Base-by-base conservation (phyloP, 2,113 vertebrate genomes). In the Kobus ellipsiprymnus region DNA sequence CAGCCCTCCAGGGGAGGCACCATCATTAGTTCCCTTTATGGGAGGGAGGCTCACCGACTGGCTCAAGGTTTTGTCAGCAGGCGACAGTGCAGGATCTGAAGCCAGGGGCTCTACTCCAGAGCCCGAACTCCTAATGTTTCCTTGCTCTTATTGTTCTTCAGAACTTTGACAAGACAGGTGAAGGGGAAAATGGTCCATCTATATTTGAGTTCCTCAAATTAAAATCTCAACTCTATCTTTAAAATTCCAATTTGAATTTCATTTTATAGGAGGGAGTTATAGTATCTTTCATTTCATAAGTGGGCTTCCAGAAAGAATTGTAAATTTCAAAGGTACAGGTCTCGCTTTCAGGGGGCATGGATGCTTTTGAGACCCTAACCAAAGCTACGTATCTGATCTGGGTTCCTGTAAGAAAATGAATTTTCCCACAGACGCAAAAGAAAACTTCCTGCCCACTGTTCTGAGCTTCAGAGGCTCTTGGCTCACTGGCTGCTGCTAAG, bases 1-100 rank as follows among this genome's bases (percentile, higher is more conserved):
- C 8, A 12, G 19, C 29, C 78, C 78, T 52, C 9, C 30, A 10
- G 7, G 33, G 89, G 1, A 1, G 10, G 64, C 3, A 13, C 57
- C 21, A 0, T 17, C 4, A 7, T 2, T 2, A 6, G 11, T 27
- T 23, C 54, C 17, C 30, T 21, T 17, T 4, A 15, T 0, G 16
- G 54, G n/a, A 84, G 30, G 48, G 13, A 23, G 19, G 67, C 67
- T 14, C 7, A 30, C 4, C 12, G 4, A 21, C 21, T 0, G 29
- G 60, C 62, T 30, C 30, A 3, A 16, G 71, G 14, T 16, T 74
- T 84, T 16, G 3, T 10, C 9, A 40, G 36, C 1, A 15, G 21
- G 17, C 7, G 9, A 67, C 0, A 2, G 33, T 6, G 6, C 44
- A 8, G 12, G 7, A 29, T 2, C 0, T 23, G 59, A 40, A 52